Conservation (phyloP, 92 coral and sea anemone genomes). For the Porites evermanni region DNA sequence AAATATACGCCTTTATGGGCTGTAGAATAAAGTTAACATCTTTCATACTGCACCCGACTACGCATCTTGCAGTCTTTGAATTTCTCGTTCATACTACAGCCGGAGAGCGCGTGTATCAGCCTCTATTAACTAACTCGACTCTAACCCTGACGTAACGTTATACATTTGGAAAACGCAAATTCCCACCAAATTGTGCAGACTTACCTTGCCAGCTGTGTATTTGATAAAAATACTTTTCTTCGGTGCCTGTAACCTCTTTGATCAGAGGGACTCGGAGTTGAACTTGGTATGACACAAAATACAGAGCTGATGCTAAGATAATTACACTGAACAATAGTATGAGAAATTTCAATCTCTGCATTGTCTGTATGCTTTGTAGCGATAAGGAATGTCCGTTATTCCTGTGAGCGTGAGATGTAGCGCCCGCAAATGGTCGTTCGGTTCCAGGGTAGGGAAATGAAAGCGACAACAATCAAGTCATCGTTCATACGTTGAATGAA, state of each 20-base stretch:
- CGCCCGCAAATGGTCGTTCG: no score
- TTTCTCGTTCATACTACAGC: no score
- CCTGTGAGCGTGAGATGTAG: neutral
- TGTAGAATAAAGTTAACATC: no score
- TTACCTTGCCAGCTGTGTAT: conserved; percentile 53
- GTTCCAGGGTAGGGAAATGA: no score
- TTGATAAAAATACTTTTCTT: conserved; percentile 6
- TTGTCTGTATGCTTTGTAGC: conserved; percentile 10
- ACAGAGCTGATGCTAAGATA: neutral
- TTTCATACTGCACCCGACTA: no score
- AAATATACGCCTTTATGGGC: no score
- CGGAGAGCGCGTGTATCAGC: no score
- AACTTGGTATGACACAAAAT: neutral
- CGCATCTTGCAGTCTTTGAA: no score
- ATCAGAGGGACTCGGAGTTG: neutral
- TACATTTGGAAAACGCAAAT: no score
- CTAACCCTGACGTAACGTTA: no score
- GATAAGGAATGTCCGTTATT: neutral
- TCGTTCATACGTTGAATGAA: no score
- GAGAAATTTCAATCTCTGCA: conserved; percentile 30
- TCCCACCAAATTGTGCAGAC: neutral
- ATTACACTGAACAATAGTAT: neutral
- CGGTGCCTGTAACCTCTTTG: neutral
- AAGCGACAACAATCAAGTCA: neutral
- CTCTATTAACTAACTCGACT: no score